Percentiles rank a stretch among this genome's conserved stretches.
phyloP scores from a whole-genome alignment of 2,113 vertebrate species.

The Gopherus evgoodei region DNA sequence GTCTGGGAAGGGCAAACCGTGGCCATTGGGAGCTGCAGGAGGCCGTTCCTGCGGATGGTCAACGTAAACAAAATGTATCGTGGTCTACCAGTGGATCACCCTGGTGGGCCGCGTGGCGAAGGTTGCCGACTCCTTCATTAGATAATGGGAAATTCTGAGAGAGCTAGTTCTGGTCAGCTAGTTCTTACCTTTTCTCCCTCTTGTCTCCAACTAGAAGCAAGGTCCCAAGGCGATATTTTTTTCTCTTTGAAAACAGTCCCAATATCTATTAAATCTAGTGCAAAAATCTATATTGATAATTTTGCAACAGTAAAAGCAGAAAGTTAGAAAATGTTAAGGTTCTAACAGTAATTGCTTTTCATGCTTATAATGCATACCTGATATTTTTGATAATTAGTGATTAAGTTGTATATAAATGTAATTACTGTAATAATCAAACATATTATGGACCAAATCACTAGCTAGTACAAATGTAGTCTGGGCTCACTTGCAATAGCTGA shows the following conservation, averaged over 20 bases:
- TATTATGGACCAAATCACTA: neutral
- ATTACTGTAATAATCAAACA: neutral
- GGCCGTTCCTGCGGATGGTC: too few species aligned
- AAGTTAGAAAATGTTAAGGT: neutral
- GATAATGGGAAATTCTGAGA: neutral
- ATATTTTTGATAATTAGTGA: neutral
- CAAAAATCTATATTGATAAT: neutral
- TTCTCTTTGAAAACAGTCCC: too few species aligned
- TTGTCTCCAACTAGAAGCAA: too few species aligned
- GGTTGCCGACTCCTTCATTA: neutral
- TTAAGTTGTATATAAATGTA: neutral
- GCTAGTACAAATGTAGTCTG: neutral
- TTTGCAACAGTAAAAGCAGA: neutral
- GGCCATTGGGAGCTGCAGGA: too few species aligned
- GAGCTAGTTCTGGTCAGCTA: neutral
- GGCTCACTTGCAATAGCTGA: neutral
- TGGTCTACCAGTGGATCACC: too few species aligned
- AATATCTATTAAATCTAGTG: neutral
- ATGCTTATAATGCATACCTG: neutral
- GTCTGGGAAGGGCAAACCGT: too few species aligned
- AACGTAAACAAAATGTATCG: too few species aligned
- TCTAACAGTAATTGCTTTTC: neutral
- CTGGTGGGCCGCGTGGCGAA: too few species aligned
- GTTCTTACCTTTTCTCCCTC: neutral
- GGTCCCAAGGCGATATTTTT: too few species aligned